These are phyloP conservation scores for Carcina quercana DNA, from an alignment of 2,888 invertebrate species.

Conservation along the genomic window DNA sequence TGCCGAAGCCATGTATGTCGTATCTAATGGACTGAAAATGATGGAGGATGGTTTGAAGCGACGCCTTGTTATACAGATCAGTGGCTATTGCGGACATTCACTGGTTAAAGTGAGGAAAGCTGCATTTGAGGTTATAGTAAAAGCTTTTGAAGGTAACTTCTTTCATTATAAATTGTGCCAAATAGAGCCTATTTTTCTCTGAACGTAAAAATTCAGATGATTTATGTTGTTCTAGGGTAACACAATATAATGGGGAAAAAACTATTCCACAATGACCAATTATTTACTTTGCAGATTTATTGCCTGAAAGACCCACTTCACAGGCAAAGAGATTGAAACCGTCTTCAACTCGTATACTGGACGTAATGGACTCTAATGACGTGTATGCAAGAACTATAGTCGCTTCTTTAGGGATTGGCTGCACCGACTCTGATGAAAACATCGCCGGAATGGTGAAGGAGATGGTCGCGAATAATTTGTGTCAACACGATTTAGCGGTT, in stretches of 20 bases:
- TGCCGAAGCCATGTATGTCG: conserved; percentile 19
- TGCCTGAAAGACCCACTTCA: too few species aligned
- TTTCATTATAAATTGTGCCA: too few species aligned
- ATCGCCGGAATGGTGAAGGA: neutral
- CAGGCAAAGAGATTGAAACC: too few species aligned
- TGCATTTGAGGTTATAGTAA: conserved; percentile 24
- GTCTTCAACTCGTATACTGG: conserved; percentile 12
- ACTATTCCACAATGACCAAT: too few species aligned
- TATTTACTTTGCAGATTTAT: too few species aligned
- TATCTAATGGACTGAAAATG: conserved; percentile 17
- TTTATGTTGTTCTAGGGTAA: too few species aligned
- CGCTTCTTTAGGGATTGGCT: conserved; percentile 7
- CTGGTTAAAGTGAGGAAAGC: conserved; percentile 17
- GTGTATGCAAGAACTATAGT: conserved; percentile 11
- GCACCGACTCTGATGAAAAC: conserved; percentile 7
- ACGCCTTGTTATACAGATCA: conserved; percentile 15
- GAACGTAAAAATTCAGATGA: too few species aligned
- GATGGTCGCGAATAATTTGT: conserved; percentile 9
- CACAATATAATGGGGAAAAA: too few species aligned
- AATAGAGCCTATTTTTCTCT: neutral
- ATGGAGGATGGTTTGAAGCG: conserved; percentile 21
- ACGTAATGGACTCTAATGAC: conserved; percentile 8
- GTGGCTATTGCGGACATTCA: conserved; percentile 12
- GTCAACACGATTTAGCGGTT: conserved; percentile 15
- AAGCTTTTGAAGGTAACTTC: conserved; percentile 29